phyloP scores from a whole-genome alignment of 2,797 vertebrate genomes.

The Parambassis ranga region DNA sequence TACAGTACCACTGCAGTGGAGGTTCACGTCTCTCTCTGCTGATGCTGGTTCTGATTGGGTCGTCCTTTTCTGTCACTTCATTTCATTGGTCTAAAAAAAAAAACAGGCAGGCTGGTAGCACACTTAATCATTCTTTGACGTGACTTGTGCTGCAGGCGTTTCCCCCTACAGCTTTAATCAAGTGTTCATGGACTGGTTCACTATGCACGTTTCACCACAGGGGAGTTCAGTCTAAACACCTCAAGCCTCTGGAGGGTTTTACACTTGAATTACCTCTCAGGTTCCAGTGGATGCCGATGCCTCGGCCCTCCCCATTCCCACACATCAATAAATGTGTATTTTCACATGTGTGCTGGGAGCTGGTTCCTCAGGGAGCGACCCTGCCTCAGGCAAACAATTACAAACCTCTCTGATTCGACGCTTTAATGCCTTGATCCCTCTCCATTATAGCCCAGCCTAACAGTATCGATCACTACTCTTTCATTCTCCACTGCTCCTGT shows the following conservation, averaged over 20 bases:
- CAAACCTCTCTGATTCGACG: constrained; percentile 23
- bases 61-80: background rate
- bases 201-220: background rate
- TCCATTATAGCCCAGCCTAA: constrained; percentile 20
- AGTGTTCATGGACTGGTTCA: constrained; percentile 12
- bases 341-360: constrained; percentile 29
- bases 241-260: constrained; percentile 12
- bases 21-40: background rate
- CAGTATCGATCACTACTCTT: constrained; percentile 39
- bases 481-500: background rate
- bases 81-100: background rate
- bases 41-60: constrained; percentile 15
- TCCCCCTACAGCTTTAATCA: constrained; percentile 24
- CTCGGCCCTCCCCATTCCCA: background rate
- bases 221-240: background rate
- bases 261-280: constrained; percentile 34
- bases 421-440: constrained; percentile 29
- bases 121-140: constrained; percentile 15
- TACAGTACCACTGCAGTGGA: too few species aligned
- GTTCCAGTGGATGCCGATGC: constrained; percentile 33
- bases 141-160: constrained; percentile 7
- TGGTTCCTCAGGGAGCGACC: constrained; percentile 24
- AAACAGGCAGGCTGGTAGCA: background rate
- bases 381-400: constrained; percentile 37
- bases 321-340: constrained; percentile 50